A percentile compares a stretch with the other conserved stretches of the same genome.
phyloP scores from a whole-genome alignment of 2,113 vertebrate species.

The Seriola dumerili region DNA sequence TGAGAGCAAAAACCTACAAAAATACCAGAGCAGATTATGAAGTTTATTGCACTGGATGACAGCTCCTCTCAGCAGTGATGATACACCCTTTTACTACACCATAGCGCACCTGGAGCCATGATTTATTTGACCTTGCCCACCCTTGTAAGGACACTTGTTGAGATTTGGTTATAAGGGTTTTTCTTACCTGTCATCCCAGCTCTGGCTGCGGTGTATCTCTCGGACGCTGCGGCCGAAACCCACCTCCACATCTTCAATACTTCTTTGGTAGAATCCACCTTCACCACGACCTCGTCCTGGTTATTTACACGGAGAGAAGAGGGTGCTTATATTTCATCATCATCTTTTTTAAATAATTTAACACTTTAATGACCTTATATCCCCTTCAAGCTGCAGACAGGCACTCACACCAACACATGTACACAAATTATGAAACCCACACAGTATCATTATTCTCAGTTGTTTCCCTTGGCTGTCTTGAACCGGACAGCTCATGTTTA shows the following conservation, averaged over 20 bases:
- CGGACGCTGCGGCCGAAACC: constrained; percentile 88
- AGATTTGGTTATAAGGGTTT: background rate
- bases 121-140: background rate
- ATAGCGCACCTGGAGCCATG: background rate
- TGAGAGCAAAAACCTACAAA: background rate
- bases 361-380: background rate
- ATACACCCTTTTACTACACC: background rate
- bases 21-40: constrained; percentile 11
- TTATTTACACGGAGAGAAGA: background rate
- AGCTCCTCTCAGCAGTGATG: constrained; percentile 7
- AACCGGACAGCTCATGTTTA: constrained; percentile 54
- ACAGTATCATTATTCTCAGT: constrained; percentile 17
- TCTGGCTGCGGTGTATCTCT: constrained; percentile 94
- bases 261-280: constrained; percentile 94
- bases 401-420: constrained; percentile 14
- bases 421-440: background rate
- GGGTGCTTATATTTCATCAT: background rate
- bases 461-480: constrained; percentile 27
- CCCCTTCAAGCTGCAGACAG: background rate
- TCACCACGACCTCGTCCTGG: constrained; percentile 92
- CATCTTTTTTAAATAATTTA: background rate
- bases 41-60: constrained; percentile 13
- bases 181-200: constrained; percentile 93
- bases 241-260: constrained; percentile 90
- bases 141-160: background rate